phyloP scores from a whole-genome alignment of 2,888 invertebrate genomes.

The Brachylomia viminalis region DNA sequence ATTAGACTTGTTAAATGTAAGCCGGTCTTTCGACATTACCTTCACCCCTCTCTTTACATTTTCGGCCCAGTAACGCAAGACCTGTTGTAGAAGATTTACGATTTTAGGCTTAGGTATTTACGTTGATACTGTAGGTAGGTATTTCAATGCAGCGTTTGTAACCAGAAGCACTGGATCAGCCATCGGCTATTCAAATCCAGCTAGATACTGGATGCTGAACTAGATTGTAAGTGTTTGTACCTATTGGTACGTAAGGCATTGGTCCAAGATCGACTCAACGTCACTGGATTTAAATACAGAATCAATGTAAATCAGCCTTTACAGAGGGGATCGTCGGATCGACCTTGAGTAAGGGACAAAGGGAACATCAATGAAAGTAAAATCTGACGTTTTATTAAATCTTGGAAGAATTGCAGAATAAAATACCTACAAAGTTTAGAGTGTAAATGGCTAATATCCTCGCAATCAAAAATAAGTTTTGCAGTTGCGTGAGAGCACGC shows the following conservation, averaged over 20 bases:
- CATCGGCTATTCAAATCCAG: background rate
- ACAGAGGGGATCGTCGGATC: too few species aligned
- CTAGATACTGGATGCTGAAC: background rate
- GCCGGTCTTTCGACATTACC: background rate
- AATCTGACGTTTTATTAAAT: background rate
- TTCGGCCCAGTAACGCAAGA: conserved; percentile 41
- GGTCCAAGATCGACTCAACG: background rate
- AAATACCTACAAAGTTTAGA: too few species aligned
- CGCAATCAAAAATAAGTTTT: background rate
- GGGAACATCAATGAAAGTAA: background rate
- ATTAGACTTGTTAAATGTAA: background rate
- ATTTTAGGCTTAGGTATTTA: background rate
- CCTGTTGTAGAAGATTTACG: conserved; percentile 6
- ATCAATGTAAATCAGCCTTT: background rate
- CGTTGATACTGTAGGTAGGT: background rate
- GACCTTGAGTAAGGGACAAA: background rate
- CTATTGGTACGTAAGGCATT: background rate
- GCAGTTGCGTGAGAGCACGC: too few species aligned
- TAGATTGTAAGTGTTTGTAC: background rate
- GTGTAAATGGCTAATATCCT: background rate
- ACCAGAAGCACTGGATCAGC: background rate
- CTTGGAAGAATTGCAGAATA: background rate
- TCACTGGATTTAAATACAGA: background rate
- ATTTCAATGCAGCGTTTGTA: background rate
- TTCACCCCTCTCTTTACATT: conserved; percentile 24